Evolutionary conservation across 2,888 invertebrate genomes (phyloP).

Genomic region (Leucoptera coffeella): DNA sequence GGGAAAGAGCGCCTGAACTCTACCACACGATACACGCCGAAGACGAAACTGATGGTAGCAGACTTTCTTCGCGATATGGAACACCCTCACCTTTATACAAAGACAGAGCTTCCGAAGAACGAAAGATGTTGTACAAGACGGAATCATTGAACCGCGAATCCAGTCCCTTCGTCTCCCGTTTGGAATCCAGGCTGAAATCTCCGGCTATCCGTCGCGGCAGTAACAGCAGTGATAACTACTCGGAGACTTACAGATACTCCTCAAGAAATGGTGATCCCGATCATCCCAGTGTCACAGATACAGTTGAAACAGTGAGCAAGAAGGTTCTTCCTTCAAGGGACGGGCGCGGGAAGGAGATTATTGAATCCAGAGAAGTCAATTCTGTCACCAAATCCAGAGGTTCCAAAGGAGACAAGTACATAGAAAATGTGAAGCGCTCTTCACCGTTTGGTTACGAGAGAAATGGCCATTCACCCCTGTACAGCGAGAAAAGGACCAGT

Average conservation of each 20-base stretch:
- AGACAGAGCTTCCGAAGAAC: constrained; percentile 37
- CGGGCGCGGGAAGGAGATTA: constrained; percentile 60
- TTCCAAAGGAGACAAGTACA: constrained; percentile 47
- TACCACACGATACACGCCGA: constrained; percentile 65
- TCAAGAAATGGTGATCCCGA: constrained; percentile 61
- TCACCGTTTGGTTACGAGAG: constrained; percentile 27
- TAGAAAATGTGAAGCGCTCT: constrained; percentile 42
- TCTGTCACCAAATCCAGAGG: constrained; percentile 61
- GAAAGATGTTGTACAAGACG: constrained; percentile 38
- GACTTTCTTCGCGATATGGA: constrained; percentile 34
- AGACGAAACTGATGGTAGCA: constrained; percentile 48
- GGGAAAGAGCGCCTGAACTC: constrained; percentile 65
- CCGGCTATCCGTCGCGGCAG: constrained; percentile 56
- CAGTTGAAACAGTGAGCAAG: constrained; percentile 63
- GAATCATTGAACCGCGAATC: constrained; percentile 40
- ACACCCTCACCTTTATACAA: constrained; percentile 44
- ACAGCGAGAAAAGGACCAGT: constrained; percentile 34
- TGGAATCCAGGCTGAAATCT: constrained; percentile 36
- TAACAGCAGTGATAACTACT: constrained; percentile 63
- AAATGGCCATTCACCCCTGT: constrained; percentile 22
- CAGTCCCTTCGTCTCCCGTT: constrained; percentile 38
- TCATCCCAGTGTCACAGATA: constrained; percentile 64
- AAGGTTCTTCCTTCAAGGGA: constrained; percentile 60
- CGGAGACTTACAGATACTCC: constrained; percentile 65
- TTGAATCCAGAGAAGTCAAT: constrained; percentile 65